Percentiles rank a stretch among this genome's conserved stretches.
These are phyloP conservation scores for Promerops cafer DNA, from an alignment of 2,113 vertebrate genomes.

Conservation along the genomic window DNA sequence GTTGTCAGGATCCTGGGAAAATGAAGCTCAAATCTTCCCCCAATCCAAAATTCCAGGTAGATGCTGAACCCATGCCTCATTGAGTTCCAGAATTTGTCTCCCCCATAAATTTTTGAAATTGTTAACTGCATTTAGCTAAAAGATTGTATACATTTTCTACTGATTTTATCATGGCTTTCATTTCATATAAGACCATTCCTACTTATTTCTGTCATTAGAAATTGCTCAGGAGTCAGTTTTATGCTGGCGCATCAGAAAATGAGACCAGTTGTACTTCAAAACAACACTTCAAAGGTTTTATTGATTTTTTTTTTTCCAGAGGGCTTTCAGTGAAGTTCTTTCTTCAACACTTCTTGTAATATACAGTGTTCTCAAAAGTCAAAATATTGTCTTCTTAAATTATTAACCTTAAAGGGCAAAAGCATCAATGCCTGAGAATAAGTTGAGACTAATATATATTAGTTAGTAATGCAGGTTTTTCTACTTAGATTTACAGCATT, in stretches of 20 bases:
- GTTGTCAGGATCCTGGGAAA: neutral
- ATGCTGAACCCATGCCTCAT: neutral
- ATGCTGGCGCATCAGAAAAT: constrained; percentile 42
- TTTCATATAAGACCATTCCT: constrained; percentile 2
- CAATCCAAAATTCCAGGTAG: neutral
- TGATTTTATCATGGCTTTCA: neutral
- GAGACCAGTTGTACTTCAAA: constrained; percentile 41
- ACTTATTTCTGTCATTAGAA: neutral
- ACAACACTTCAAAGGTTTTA: constrained; percentile 53
- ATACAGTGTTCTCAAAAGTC: constrained; percentile 5
- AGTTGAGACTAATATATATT: neutral
- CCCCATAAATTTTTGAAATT: neutral
- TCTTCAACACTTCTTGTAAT: neutral
- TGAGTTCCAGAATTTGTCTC: neutral
- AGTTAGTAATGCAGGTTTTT: neutral
- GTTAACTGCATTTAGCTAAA: neutral
- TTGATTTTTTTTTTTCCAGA: constrained; percentile 49
- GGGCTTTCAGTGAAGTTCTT: constrained; percentile 11
- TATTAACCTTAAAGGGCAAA: constrained; percentile 2
- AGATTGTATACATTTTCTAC: neutral
- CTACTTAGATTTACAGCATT: neutral
- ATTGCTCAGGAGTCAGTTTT: constrained; percentile 29
- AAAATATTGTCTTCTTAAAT: constrained; percentile 41
- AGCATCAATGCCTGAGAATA: neutral
- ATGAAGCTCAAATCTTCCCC: neutral